Evolutionary conservation across 2,113 vertebrate species (phyloP).

Genomic region (Callocephalon fimbriatum): DNA sequence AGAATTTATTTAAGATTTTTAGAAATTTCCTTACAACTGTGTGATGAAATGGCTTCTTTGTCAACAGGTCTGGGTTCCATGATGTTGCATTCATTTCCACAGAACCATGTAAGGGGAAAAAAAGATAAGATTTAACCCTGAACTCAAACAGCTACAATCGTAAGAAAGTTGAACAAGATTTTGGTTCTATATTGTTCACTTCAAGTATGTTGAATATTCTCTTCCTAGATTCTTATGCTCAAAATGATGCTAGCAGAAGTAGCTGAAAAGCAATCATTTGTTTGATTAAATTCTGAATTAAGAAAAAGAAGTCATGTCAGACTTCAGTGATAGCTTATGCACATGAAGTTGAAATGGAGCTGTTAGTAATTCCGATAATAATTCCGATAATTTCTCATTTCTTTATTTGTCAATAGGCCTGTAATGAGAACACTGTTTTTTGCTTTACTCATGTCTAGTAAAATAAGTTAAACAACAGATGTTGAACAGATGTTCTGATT

Average conservation of each 20-base stretch:
- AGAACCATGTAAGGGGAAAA: background rate
- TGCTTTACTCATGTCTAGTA: background rate
- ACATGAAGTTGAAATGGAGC: background rate
- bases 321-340: background rate
- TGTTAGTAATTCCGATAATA: conserved; percentile 12
- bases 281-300: background rate
- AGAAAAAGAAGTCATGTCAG: background rate
- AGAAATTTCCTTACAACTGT: background rate
- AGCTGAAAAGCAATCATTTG: background rate
- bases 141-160: background rate
- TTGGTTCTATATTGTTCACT: background rate
- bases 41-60: background rate
- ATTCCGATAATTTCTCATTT: background rate
- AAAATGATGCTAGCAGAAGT: background rate
- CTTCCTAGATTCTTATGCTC: background rate
- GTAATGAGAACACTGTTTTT: background rate
- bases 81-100: background rate
- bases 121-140: background rate
- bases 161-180: background rate
- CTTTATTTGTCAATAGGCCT: background rate
- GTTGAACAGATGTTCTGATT: conserved; percentile 45
- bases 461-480: conserved; percentile 39
- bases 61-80: background rate
- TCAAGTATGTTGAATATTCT: background rate
- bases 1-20: background rate